These are phyloP conservation scores for Enteromius paludinosus DNA, from an alignment of 2,797 vertebrate species.

Conservation along the genomic window DNA sequence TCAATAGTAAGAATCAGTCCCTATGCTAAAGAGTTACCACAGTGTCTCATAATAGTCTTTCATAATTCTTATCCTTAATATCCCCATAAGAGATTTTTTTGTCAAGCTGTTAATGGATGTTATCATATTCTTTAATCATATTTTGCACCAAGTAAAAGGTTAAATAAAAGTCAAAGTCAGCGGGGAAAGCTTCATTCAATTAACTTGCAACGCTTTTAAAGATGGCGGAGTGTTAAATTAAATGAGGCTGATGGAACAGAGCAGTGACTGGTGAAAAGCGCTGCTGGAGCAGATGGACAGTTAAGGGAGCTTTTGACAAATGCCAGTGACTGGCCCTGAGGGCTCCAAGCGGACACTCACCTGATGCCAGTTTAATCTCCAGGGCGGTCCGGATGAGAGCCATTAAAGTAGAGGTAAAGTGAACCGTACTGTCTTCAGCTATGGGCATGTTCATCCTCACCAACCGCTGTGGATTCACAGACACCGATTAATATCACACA, in stretches of 20 bases:
- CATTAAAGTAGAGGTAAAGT: constrained; percentile 98
- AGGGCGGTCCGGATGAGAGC: constrained; percentile 95
- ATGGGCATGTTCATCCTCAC: constrained; percentile 99
- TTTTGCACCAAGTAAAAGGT: constrained; percentile 9
- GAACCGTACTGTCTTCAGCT: constrained; percentile 89
- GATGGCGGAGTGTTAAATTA: not conserved
- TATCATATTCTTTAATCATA: constrained; percentile 1
- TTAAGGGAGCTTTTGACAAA: not conserved
- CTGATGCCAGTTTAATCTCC: constrained; percentile 95
- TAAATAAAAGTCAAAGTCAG: constrained; percentile 10
- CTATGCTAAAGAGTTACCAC: not conserved
- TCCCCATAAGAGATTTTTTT: not conserved
- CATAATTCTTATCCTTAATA: not conserved
- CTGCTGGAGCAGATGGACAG: not conserved
- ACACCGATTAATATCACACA: constrained; percentile 38
- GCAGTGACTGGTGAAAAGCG: not conserved
- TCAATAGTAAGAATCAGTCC: not conserved
- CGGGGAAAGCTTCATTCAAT: not conserved
- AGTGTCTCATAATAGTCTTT: not conserved
- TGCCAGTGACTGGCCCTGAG: not conserved
- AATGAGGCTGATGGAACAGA: constrained; percentile 7
- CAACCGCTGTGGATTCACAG: constrained; percentile 80
- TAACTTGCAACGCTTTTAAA: not conserved
- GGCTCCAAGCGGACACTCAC: constrained; percentile 69
- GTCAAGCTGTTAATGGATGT: constrained; percentile 5